Evolutionary conservation across 2,113 vertebrate genomes (phyloP).

Genomic region (Lepus timidus): DNA sequence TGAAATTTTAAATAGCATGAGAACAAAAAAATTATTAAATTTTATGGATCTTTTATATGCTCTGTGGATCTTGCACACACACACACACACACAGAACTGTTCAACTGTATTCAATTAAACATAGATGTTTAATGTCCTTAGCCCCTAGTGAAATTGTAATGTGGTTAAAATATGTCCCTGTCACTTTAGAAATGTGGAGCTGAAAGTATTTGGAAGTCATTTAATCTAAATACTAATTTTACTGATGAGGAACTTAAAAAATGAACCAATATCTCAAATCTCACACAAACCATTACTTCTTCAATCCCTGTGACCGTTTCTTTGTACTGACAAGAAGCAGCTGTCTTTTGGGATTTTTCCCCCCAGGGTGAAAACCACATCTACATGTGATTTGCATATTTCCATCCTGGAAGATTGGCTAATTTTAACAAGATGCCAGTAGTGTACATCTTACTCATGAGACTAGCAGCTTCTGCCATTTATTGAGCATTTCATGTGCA

Average conservation of each 20-base stretch:
- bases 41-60: neutral
- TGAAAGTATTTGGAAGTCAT: neutral
- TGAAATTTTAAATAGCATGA: neutral
- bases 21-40: neutral
- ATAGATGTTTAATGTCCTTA: neutral
- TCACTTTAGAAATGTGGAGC: neutral
- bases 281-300: neutral
- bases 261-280: neutral
- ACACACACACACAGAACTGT: neutral
- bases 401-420: neutral
- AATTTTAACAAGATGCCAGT: constrained; percentile 5
- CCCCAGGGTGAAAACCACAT: neutral
- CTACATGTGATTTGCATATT: constrained; percentile 16
- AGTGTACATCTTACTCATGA: neutral
- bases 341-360: neutral
- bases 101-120: neutral
- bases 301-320: neutral
- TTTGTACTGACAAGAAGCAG: neutral
- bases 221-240: constrained; percentile 28
- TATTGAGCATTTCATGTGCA: neutral
- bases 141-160: constrained; percentile 5
- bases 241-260: neutral
- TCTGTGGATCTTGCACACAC: neutral
- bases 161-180: neutral
- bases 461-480: neutral